These are phyloP conservation scores for Puma concolor DNA, from an alignment of 2,113 vertebrate genomes.

Conservation along the genomic window DNA sequence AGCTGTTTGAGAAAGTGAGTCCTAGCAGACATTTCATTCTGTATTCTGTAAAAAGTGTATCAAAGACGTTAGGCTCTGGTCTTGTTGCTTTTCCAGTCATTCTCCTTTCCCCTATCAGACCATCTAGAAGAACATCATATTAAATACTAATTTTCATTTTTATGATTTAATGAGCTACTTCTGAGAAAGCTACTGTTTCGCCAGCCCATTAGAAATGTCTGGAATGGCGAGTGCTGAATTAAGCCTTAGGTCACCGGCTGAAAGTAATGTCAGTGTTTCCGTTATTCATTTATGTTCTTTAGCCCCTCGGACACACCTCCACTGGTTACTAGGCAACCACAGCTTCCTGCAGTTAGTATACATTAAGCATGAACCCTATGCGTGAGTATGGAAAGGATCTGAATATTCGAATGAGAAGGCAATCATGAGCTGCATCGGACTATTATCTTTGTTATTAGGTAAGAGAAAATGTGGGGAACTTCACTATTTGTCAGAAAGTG, in stretches of 20 bases:
- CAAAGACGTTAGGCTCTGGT: constrained; percentile 45
- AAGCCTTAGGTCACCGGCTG: not conserved
- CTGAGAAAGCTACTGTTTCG: constrained; percentile 37
- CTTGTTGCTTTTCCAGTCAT: not conserved
- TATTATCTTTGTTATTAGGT: not conserved
- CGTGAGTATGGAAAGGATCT: not conserved
- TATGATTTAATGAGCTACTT: constrained; percentile 65
- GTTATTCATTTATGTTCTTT: constrained; percentile 11
- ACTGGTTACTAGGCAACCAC: not conserved
- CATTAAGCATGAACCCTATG: fast-evolving
- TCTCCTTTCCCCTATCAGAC: not conserved
- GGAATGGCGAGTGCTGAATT: not conserved
- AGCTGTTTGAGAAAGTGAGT: not conserved
- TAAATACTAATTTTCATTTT: constrained; percentile 46
- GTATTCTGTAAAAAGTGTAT: not conserved
- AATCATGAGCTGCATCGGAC: not conserved
- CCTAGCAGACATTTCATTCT: not conserved
- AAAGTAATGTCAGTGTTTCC: not conserved
- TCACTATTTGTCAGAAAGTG: not conserved
- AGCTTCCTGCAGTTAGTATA: not conserved
- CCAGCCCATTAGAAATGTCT: not conserved
- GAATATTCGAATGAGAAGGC: not conserved
- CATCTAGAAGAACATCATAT: not conserved
- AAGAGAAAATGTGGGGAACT: not conserved
- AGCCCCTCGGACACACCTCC: not conserved